Evolutionary conservation across 2,113 vertebrate genomes (phyloP).

Genomic region (Leptocoma aspasia): DNA sequence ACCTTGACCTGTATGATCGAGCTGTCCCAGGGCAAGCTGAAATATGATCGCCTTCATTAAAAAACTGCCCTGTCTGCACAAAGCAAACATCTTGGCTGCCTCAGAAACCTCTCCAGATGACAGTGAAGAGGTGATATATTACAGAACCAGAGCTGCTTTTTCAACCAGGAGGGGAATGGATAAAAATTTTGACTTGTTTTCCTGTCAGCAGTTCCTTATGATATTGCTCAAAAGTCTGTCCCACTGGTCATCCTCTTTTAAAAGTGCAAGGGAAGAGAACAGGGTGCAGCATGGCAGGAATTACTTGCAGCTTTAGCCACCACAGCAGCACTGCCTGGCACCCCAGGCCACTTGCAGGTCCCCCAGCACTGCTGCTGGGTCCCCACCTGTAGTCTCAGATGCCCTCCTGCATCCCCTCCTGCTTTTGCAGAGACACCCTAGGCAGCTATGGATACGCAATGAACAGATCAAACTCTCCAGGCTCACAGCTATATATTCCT

Average conservation of each 20-base stretch:
- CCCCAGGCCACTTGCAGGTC: neutral
- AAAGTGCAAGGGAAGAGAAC: neutral
- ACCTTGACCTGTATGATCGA: neutral
- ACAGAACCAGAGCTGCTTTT: neutral
- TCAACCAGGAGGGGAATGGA: fast-evolving
- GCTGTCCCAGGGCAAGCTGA: neutral
- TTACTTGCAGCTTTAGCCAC: neutral
- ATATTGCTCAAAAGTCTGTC: neutral
- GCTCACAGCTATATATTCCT: neutral
- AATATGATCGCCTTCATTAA: neutral
- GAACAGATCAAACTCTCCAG: fast-evolving
- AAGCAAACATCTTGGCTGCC: neutral
- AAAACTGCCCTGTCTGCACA: neutral
- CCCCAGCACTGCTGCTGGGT: neutral
- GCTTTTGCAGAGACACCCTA: neutral
- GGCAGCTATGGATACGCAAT: neutral
- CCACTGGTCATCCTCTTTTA: neutral
- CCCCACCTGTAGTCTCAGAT: too few species aligned
- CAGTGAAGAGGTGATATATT: neutral
- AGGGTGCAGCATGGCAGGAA: too few species aligned
- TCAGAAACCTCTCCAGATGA: neutral
- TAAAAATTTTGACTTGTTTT: neutral
- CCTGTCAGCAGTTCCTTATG: neutral
- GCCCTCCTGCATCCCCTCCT: neutral
- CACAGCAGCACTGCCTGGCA: neutral